These are phyloP conservation scores for Pleuronectes platessa DNA, from an alignment of 2,113 vertebrate species.

Conservation along the genomic window DNA sequence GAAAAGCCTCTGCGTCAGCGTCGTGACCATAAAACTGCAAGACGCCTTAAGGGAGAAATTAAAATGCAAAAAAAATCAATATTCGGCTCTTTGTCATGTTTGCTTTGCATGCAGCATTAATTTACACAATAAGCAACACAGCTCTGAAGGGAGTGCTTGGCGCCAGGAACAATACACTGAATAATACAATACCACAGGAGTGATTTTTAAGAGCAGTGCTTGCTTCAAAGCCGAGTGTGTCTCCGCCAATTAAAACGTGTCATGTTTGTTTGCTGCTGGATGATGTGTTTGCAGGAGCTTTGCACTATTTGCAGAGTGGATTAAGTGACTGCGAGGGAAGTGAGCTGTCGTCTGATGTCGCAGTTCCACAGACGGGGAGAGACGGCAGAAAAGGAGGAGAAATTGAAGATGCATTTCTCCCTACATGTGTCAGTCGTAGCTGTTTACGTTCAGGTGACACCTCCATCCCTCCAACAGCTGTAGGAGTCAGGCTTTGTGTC, in stretches of 20 bases:
- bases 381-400: not conserved
- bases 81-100: slow-evolving; percentile 47
- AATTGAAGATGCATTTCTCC: not conserved
- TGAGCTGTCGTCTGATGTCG: not conserved
- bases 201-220: slow-evolving; percentile 40
- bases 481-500: not conserved
- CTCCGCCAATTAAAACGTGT: slow-evolving; percentile 35
- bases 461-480: not conserved
- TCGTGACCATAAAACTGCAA: slow-evolving; percentile 7
- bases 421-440: no score
- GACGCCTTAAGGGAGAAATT: slow-evolving; percentile 45
- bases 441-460: no score
- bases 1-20: slow-evolving; percentile 21
- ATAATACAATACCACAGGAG: slow-evolving; percentile 51
- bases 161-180: slow-evolving; percentile 45
- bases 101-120: slow-evolving; percentile 51
- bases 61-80: slow-evolving; percentile 56
- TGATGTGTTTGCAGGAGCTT: slow-evolving; percentile 35
- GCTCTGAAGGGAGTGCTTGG: slow-evolving; percentile 34
- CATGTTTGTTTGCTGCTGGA: slow-evolving; percentile 39
- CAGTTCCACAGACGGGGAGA: not conserved
- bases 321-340: slow-evolving; percentile 25
- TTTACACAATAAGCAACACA: slow-evolving; percentile 48
- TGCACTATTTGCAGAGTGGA: slow-evolving; percentile 33
- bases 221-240: slow-evolving; percentile 5